Percentiles rank a stretch among this genome's conserved stretches.
These are phyloP conservation scores for Platichthys flesus DNA, from an alignment of 2,113 vertebrate genomes.

Conservation along the genomic window DNA sequence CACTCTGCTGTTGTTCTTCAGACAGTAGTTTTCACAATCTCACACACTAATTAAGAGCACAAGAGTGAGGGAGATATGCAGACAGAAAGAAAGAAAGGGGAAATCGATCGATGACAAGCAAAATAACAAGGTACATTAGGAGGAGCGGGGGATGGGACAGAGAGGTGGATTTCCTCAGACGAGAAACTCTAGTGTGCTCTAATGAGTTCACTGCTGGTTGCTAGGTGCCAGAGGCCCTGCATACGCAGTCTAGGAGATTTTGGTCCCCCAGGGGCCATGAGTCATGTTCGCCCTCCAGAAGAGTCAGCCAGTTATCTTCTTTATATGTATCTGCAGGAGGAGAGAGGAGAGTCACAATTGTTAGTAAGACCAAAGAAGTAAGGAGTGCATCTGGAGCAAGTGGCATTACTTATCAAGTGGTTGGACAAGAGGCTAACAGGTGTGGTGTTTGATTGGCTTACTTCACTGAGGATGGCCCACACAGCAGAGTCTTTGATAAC, in stretches of 20 bases:
- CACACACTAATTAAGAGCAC: constrained; percentile 82
- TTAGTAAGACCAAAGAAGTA: neutral
- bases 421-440: no score
- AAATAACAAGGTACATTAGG: constrained; percentile 38
- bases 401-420: neutral
- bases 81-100: constrained; percentile 5
- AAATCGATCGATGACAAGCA: constrained; percentile 37
- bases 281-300: constrained; percentile 40
- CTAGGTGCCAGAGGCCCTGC: constrained; percentile 67
- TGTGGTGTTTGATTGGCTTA: constrained; percentile 70
- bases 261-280: constrained; percentile 59
- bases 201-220: constrained; percentile 69
- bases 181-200: constrained; percentile 61
- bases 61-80: constrained; percentile 80
- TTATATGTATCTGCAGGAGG: constrained; percentile 94
- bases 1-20: constrained; percentile 40
- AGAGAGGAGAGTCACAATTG: constrained; percentile 57
- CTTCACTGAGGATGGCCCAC: constrained; percentile 98
- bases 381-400: neutral
- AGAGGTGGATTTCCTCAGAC: constrained; percentile 54
- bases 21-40: constrained; percentile 96
- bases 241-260: constrained; percentile 64
- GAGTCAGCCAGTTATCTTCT: constrained; percentile 89
- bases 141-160: constrained; percentile 25
- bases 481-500: constrained; percentile 94